Conservation (phyloP, 2,113 vertebrate species). For the Bujurquina vittata region DNA sequence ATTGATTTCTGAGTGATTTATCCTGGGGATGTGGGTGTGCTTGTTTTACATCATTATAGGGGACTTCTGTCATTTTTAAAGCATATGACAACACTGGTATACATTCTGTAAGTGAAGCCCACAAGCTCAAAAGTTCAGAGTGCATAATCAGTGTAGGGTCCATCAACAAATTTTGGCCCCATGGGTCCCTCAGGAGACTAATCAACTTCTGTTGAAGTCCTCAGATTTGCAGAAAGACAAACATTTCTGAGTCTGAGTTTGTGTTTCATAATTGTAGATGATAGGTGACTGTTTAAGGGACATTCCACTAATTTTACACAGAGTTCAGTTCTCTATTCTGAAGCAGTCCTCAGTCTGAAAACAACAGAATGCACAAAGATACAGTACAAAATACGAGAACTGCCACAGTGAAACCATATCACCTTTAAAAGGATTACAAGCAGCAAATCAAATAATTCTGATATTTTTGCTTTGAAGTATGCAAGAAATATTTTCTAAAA, state of each 20-base stretch:
- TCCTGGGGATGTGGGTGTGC: neutral
- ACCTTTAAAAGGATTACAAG: too few species aligned
- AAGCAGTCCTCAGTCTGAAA: neutral
- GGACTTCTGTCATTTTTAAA: neutral
- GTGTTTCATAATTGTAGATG: neutral
- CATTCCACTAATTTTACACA: neutral
- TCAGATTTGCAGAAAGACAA: neutral
- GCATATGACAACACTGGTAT: neutral
- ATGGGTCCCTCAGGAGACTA: neutral
- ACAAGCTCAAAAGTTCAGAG: neutral
- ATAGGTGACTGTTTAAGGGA: neutral
- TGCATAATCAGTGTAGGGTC: neutral
- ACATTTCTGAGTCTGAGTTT: neutral
- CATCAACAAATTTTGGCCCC: neutral
- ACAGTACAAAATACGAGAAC: too few species aligned
- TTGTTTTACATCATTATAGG: neutral
- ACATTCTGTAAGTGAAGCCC: neutral
- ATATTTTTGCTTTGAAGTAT: too few species aligned
- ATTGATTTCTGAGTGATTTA: slow-evolving; percentile 38
- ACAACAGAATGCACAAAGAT: too few species aligned
- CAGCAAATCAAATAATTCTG: too few species aligned
- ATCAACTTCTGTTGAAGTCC: neutral
- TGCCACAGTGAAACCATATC: too few species aligned
- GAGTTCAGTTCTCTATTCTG: neutral
- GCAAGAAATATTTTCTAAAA: too few species aligned